These are phyloP conservation scores for Indicator indicator DNA, from an alignment of 2,113 vertebrate species.

Conservation along the genomic window DNA sequence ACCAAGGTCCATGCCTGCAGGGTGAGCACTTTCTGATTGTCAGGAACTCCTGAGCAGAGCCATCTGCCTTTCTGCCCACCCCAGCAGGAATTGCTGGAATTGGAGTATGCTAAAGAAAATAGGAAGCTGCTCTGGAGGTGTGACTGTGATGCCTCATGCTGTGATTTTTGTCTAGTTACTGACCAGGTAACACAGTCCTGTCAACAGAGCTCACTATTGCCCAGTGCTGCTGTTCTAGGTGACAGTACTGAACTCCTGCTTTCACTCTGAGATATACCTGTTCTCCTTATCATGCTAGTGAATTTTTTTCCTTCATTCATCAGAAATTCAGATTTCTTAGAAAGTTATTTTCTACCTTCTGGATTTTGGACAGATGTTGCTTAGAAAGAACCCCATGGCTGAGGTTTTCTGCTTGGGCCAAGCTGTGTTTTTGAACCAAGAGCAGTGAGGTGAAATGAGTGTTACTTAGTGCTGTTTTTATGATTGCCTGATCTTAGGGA, in stretches of 20 bases:
- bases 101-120: accelerated
- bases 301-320: neutral
- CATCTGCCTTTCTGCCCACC: neutral
- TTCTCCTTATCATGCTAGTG: neutral
- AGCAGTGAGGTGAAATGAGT: neutral
- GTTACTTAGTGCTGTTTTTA: neutral
- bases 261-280: neutral
- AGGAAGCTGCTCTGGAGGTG: neutral
- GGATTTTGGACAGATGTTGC: neutral
- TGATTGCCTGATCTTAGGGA: neutral
- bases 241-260: neutral
- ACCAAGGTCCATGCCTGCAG: accelerated
- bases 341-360: neutral
- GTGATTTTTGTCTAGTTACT: no score
- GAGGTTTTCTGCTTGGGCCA: neutral
- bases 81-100: no score
- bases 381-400: neutral
- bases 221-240: neutral
- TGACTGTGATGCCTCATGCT: no score
- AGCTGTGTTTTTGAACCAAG: neutral
- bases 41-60: neutral
- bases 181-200: no score
- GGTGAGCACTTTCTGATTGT: neutral
- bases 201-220: neutral
- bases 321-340: neutral